Conservation (phyloP, 2,888 invertebrate species). For the Rugalucina vietnamica region DNA sequence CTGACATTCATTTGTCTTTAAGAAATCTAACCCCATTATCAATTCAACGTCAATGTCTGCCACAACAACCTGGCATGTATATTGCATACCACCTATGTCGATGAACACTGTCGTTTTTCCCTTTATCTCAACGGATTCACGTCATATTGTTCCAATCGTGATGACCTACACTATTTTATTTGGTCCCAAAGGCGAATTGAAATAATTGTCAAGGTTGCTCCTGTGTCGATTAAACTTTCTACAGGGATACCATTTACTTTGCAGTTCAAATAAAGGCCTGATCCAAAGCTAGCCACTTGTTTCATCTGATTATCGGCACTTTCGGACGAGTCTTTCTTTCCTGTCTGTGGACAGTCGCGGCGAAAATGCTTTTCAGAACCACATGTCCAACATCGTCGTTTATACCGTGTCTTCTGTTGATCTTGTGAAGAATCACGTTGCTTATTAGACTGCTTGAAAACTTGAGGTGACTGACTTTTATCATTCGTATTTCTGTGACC, state of each 20-base stretch:
- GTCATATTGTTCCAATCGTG: not conserved
- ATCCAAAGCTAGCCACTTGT: not conserved
- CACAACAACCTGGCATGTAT: not conserved
- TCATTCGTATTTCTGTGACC: too few species aligned
- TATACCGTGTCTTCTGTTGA: not conserved
- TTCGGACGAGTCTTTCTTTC: too few species aligned
- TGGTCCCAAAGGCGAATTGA: not conserved
- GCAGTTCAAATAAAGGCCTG: not conserved
- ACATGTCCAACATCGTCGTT: not conserved
- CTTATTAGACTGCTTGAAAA: not conserved
- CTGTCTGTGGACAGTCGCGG: not conserved
- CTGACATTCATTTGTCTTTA: not conserved
- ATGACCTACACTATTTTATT: not conserved
- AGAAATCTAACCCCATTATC: slow-evolving; percentile 24
- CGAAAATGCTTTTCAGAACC: not conserved
- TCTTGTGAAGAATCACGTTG: not conserved
- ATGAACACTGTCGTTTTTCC: not conserved
- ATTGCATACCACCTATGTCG: not conserved
- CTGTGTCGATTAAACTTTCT: not conserved
- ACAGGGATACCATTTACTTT: not conserved
- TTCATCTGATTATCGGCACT: not conserved
- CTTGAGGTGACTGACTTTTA: too few species aligned
- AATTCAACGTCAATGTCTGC: slow-evolving; percentile 15
- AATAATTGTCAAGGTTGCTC: not conserved
- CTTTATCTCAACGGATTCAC: not conserved